Evolutionary conservation across 2,113 vertebrate genomes (phyloP).

Genomic region (Silurus asotus): DNA sequence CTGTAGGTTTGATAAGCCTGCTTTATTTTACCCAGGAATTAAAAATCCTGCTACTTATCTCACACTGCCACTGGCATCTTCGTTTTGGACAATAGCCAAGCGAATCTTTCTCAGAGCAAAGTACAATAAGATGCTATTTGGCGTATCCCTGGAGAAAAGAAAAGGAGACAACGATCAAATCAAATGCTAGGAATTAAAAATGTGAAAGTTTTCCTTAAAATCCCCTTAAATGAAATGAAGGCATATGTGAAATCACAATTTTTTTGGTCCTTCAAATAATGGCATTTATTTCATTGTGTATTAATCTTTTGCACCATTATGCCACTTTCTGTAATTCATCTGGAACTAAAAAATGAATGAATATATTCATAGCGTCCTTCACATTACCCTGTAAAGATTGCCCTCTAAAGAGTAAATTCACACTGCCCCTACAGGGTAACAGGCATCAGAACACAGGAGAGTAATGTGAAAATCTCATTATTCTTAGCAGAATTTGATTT

Average conservation of each 20-base stretch:
- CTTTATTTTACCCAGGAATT: constrained; percentile 19
- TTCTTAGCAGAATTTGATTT: constrained; percentile 26
- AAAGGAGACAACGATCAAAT: constrained; percentile 26
- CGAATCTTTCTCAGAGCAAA: constrained; percentile 35
- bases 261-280: neutral
- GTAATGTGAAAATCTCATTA: constrained; percentile 12
- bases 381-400: neutral
- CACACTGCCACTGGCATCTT: constrained; percentile 12
- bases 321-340: neutral
- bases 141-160: constrained; percentile 5
- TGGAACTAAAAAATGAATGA: neutral
- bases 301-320: neutral
- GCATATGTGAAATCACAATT: neutral
- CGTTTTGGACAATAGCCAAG: neutral
- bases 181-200: constrained; percentile 29
- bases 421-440: constrained; percentile 5
- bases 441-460: neutral
- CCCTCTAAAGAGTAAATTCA: constrained; percentile 8
- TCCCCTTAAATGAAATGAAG: neutral
- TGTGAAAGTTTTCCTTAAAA: neutral
- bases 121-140: constrained; percentile 21
- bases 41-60: constrained; percentile 15
- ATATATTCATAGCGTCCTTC: constrained; percentile 4
- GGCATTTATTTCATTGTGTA: neutral
- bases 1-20: neutral